Percentiles rank a stretch among this genome's conserved stretches.
Conservation (phyloP, 2,797 vertebrate genomes). For the Neosalanx taihuensis region DNA sequence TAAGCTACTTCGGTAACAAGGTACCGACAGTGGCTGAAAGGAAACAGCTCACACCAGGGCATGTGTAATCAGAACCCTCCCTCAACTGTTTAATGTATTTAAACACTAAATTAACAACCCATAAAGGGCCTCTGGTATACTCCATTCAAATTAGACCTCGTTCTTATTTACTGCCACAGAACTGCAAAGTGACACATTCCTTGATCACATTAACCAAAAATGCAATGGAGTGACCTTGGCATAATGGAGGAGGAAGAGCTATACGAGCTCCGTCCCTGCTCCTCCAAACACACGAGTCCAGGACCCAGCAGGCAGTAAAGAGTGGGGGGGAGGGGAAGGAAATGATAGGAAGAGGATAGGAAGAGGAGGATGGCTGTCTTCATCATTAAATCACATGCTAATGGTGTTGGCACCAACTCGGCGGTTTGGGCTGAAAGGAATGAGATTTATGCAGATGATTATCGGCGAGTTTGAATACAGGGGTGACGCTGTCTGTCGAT, state of each 20-base stretch:
- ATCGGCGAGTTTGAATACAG: slow-evolving; percentile 52
- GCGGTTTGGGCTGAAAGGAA: slow-evolving; percentile 48
- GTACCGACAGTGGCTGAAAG: slow-evolving; percentile 46
- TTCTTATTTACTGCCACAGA: slow-evolving; percentile 75
- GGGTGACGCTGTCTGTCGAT: slow-evolving; percentile 8
- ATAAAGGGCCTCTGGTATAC: slow-evolving; percentile 75
- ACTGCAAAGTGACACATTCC: slow-evolving; percentile 78
- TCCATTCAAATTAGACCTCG: slow-evolving; percentile 74
- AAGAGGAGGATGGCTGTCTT: slow-evolving; percentile 68
- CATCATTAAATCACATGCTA: slow-evolving; percentile 73
- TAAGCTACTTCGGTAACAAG: slow-evolving; percentile 54
- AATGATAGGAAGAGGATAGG: slow-evolving; percentile 62
- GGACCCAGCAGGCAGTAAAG: slow-evolving; percentile 42
- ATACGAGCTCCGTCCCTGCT: slow-evolving; percentile 61
- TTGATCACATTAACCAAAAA: slow-evolving; percentile 74
- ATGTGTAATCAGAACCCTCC: slow-evolving; percentile 69
- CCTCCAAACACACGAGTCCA: slow-evolving; percentile 48
- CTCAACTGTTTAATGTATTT: slow-evolving; percentile 79
- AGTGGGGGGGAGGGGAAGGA: slow-evolving; percentile 29
- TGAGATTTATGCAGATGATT: slow-evolving; percentile 61
- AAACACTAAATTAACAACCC: slow-evolving; percentile 78
- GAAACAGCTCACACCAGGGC: slow-evolving; percentile 61
- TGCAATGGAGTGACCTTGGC: slow-evolving; percentile 69
- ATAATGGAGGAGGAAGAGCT: slow-evolving; percentile 71
- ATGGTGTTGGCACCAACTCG: slow-evolving; percentile 69